Evolutionary conservation across 2,113 vertebrate species (phyloP), one percentile per base, ranked within the genome.

Genomic region (Meriones unguiculatus): DNA sequence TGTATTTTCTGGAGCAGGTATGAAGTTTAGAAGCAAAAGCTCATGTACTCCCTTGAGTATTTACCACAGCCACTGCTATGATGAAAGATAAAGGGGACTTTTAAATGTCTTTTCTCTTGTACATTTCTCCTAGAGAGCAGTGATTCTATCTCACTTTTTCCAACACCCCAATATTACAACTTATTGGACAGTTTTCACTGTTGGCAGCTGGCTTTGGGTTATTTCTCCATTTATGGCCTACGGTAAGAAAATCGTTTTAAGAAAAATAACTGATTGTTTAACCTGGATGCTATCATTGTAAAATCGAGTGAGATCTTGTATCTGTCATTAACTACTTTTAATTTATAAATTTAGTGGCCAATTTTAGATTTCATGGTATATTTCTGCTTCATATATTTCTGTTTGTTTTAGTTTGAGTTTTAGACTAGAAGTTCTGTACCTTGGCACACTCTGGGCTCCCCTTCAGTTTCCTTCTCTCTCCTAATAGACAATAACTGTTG

Each of bases 221-320:
- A 99, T 99, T 97, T 99, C 99, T 54, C 99, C 99, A 0, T 99
- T 99, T 98, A 99, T 99, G 99, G 98, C 99, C 73, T 99, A 99
- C 30, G 99, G 99, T 99, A 98, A 99, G 99, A 97, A 98, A 93
- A 90, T 62, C 87, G 59, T 89, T 88, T 94, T 94, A 75, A 72
- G 81, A 93, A 62, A 96, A 96, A 69, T 24, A 94, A 64, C 35
- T 85, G 15, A 59, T 91, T 41, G n/a, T 46, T 95, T 96, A 69
- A 5, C 35, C 18, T 94, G 28, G 54, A 80, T 89, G 11, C 46
- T 81, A 24, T 94, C 70, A 75, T 91, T 95, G 38, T 52, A 87
- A 92, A 57, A 54, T 15, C 59, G 15, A 72, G 2, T 76, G n/a
- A 7, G n/a, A 41, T 81, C 69, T 95, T 93, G 85, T 70, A 78